Conservation (phyloP, 2,888 invertebrate species). For the Sepioteuthis lessoniana region DNA sequence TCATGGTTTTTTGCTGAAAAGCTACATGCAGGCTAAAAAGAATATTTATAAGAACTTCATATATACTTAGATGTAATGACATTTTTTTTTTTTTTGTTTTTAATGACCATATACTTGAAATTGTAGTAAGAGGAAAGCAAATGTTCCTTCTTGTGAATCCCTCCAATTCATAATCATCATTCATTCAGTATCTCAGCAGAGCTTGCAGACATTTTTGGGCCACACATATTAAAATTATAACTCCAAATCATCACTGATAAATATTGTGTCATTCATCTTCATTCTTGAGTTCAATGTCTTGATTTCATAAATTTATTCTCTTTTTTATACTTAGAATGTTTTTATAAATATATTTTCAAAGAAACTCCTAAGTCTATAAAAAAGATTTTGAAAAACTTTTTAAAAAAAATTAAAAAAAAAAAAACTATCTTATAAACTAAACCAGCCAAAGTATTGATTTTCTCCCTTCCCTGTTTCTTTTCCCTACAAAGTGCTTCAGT, state of each 20-base stretch:
- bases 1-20: slow-evolving; percentile 4
- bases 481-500: slow-evolving; percentile 33
- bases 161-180: slow-evolving; percentile 13
- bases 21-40: not conserved
- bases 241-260: not conserved
- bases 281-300: slow-evolving; percentile 6
- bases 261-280: not conserved
- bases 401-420: not conserved
- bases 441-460: slow-evolving; percentile 10
- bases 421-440: not conserved
- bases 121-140: slow-evolving; percentile 9
- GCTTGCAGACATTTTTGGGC: slow-evolving; percentile 33
- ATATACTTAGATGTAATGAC: not conserved
- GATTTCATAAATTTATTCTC: not conserved
- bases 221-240: not conserved
- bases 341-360: slow-evolving; percentile 33
- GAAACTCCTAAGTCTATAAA: slow-evolving; percentile 33
- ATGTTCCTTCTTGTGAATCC: slow-evolving; percentile 13
- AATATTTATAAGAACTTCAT: not conserved
- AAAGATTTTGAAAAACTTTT: not conserved
- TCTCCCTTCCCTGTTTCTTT: not conserved
- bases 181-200: slow-evolving; percentile 23
- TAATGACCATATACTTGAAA: not conserved
- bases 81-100: not conserved
- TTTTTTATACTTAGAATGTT: slow-evolving; percentile 25